phyloP scores from a whole-genome alignment of 2,797 vertebrate species.

The Paramormyrops hopkinsi region DNA sequence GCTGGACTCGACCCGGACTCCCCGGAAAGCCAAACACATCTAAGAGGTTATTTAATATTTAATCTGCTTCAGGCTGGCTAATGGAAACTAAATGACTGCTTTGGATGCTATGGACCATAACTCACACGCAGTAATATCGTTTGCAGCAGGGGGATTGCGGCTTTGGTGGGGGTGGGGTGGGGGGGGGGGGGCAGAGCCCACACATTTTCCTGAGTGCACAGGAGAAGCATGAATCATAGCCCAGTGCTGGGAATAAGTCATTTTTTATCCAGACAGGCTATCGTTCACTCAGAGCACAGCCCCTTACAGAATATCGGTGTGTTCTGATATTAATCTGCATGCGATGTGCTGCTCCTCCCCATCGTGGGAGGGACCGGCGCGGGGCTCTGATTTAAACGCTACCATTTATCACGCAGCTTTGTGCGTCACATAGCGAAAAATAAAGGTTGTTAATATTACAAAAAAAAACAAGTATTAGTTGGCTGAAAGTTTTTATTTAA shows the following conservation, averaged over 20 bases:
- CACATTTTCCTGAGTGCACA: conserved; percentile 34
- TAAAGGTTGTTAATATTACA: neutral
- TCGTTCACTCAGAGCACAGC: conserved; percentile 50
- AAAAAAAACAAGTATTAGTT: neutral
- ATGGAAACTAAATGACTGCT: conserved; percentile 29
- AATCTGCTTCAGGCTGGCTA: conserved; percentile 21
- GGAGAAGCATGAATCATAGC: conserved; percentile 57
- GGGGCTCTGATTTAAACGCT: conserved; percentile 60
- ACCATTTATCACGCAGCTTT: conserved; percentile 64
- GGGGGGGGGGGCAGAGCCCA: conserved; percentile 40
- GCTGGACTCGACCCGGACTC: neutral
- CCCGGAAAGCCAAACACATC: conserved; percentile 17
- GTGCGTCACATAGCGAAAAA: conserved; percentile 30
- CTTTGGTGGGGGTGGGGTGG: conserved; percentile 22
- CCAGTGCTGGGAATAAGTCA: conserved; percentile 57
- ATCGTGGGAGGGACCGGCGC: conserved; percentile 41
- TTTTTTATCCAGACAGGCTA: conserved; percentile 68
- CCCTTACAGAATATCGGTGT: conserved; percentile 46
- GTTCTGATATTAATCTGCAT: conserved; percentile 64
- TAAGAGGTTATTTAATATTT: conserved; percentile 31
- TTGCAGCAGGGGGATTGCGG: conserved; percentile 25
- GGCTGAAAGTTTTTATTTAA: neutral
- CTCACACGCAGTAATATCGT: conserved; percentile 32
- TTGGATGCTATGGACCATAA: conserved; percentile 19
- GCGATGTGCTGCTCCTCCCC: conserved; percentile 51